Base-by-base conservation (phyloP, 2,797 vertebrate genomes). In the Enteromius treurensis region DNA sequence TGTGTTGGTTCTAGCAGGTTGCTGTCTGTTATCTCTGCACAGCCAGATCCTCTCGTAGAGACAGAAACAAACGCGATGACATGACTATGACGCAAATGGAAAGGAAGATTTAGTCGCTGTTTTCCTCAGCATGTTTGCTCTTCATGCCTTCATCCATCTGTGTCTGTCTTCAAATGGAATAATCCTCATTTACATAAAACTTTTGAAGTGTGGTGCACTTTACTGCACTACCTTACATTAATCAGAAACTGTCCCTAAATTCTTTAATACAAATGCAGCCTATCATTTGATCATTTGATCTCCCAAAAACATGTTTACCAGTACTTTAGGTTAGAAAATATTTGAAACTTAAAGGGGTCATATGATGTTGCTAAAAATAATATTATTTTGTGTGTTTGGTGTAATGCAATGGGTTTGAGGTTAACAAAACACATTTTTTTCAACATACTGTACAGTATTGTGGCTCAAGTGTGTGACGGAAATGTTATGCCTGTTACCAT, bases 11-110 rank as follows among this genome's bases (percentile, higher is more conserved):
- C 80, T 73, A 67, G 79, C 84, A 51, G 86, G 78, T 60, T 89
- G 86, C 81, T 69, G 89, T 69, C 86, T 84, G 93, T 95, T 95
- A 95, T 95, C 94, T 93, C 93, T 74, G 86, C 78, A 90, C 87
- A 83, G 81, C 91, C 95, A 94, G 94, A 90, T 45, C 55, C 81
- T 45, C 76, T 81, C 53, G 47, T 51, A 47, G 80, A 89, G 87
- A 71, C 67, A 78, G 93, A 90, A 92, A 93, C 89, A 94, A 95
- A 94, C 92, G 89, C 91, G 91, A 53, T 26, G 73, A 82, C 40
- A 74, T 70, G 80, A 82, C 77, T 42, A 83, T 95, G 94, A 95
- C 93, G 93, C 94, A 94, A 83, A 89, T 86, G 90, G 80, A 80
- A 84, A 91, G 84, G 80, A 77, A 83, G 79, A 80, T 81, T 81